phyloP scores from a whole-genome alignment of 1,140 invertebrate species.

The Hyphantria cunea region DNA sequence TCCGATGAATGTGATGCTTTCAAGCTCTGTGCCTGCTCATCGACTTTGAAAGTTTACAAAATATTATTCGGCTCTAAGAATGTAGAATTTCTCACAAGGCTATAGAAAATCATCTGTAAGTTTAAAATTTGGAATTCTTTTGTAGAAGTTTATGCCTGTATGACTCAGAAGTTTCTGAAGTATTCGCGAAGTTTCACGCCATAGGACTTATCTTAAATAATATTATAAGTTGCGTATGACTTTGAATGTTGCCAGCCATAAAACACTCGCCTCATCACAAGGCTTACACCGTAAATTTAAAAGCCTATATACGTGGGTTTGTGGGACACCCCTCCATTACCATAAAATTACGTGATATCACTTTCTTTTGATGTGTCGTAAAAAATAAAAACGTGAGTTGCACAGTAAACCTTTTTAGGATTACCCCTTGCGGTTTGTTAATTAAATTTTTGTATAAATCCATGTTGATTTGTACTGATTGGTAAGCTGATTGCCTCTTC shows the following conservation, averaged over 20 bases:
- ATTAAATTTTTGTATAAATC: constrained; percentile 36
- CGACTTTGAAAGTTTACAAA: constrained; percentile 14
- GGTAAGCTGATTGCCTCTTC: neutral
- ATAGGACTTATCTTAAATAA: constrained; percentile 1
- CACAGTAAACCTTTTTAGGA: constrained; percentile 30
- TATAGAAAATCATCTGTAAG: constrained; percentile 12
- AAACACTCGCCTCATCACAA: constrained; percentile 63
- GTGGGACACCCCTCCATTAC: constrained; percentile 65
- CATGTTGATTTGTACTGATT: constrained; percentile 9
- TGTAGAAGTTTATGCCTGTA: neutral
- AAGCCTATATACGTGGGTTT: constrained; percentile 66
- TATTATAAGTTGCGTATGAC: constrained; percentile 45
- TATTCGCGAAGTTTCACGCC: constrained; percentile 12
- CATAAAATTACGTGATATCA: constrained; percentile 75
- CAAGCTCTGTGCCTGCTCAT: constrained; percentile 4
- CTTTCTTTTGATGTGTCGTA: constrained; percentile 77
- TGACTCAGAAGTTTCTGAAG: constrained; percentile 5
- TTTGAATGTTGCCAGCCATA: constrained; percentile 69
- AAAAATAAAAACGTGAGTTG: constrained; percentile 66
- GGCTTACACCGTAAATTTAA: constrained; percentile 72
- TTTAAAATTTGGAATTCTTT: constrained; percentile 2
- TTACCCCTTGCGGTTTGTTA: constrained; percentile 31
- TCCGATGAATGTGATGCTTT: constrained; percentile 11
- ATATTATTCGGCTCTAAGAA: constrained; percentile 16
- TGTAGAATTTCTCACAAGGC: constrained; percentile 8